Base-by-base conservation (phyloP, 2,113 vertebrate genomes). In the Pipra filicauda region DNA sequence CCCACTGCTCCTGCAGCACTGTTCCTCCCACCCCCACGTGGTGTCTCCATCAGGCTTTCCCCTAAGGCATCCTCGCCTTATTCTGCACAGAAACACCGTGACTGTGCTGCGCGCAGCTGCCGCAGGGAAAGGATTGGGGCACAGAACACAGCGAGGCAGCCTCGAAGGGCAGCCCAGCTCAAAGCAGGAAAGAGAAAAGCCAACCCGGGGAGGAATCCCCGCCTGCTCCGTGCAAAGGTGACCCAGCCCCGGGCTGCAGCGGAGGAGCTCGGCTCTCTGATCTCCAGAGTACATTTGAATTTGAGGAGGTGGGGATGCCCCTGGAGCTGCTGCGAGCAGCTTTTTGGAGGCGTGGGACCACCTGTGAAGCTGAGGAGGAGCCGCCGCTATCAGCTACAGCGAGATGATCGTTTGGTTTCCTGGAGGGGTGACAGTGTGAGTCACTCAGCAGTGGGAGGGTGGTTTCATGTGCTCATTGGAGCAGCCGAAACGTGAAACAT, bases 281-380 rank as follows among this genome's bases (percentile, higher is more conserved):
- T 64, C 73, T 81, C 43, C 57, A 18, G 79, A 39, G 55, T 64
- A 27, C 20, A 66, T 77, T 66, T 77, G 82, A 74, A 78, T 86
- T 59, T 64, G 80, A 74, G 86, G 72, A 46, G 86, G 91, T 43
- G 95, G 69, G 90, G 82, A 94, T 94, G 39, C 78, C 91, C 59
- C 51, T 85, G 51, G 20, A 88, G 74, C 58, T 41, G 66, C 80
- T 41, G 55, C 58, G 28, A 82, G 35, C 72, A 55, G 62, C 62
- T 6, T 24, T 28, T 43, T 49, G 71, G 72, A 81, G 62, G 55
- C 58, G 49, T 24, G 14, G 58, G 20, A 51, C 41, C 12, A n/a
- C 46, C 78, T 67, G 61, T 7, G 35, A n/a, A 31, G 74, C 55
- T 27, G 33, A 46, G 54, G 15, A 85, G 59, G 43, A 64, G 75